A percentile compares a stretch with the other conserved stretches of the same genome.
phyloP scores from a whole-genome alignment of 2,888 invertebrate species.

The Maniola hyperantus region DNA sequence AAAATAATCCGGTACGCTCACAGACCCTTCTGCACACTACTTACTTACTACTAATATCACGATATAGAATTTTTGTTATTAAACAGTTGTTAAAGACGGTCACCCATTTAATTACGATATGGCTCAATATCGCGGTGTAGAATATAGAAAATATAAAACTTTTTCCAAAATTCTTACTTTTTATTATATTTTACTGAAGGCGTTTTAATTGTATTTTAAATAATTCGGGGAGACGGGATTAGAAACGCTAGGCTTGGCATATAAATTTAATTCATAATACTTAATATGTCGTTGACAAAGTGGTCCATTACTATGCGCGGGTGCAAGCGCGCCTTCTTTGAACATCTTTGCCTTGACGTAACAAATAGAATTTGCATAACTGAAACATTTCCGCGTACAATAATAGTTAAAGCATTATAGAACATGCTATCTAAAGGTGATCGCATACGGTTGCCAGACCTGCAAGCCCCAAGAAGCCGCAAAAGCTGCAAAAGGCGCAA shows the following conservation, averaged over 20 bases:
- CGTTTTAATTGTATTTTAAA: background rate
- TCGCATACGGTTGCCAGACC: background rate
- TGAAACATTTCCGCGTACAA: constrained; percentile 31
- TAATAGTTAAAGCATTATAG: constrained; percentile 28
- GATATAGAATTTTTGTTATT: too few species aligned
- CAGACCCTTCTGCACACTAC: too few species aligned
- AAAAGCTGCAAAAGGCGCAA: too few species aligned
- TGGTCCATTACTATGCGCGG: constrained; percentile 10
- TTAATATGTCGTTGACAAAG: constrained; percentile 1
- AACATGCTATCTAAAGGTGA: constrained; percentile 16
- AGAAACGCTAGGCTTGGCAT: background rate
- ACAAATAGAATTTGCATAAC: constrained; percentile 35
- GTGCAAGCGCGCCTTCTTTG: constrained; percentile 10
- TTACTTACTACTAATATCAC: too few species aligned
- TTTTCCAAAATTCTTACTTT: too few species aligned
- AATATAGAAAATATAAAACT: too few species aligned
- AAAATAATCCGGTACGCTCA: too few species aligned
- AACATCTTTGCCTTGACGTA: constrained; percentile 30
- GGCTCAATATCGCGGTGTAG: too few species aligned
- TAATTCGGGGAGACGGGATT: background rate
- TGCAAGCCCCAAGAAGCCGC: too few species aligned
- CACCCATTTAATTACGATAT: too few species aligned
- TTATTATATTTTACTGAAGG: too few species aligned
- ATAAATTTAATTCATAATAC: background rate
- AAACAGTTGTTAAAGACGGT: too few species aligned